Base-by-base conservation (phyloP, 1,140 invertebrate genomes). In the Protaetia brevitarsis region DNA sequence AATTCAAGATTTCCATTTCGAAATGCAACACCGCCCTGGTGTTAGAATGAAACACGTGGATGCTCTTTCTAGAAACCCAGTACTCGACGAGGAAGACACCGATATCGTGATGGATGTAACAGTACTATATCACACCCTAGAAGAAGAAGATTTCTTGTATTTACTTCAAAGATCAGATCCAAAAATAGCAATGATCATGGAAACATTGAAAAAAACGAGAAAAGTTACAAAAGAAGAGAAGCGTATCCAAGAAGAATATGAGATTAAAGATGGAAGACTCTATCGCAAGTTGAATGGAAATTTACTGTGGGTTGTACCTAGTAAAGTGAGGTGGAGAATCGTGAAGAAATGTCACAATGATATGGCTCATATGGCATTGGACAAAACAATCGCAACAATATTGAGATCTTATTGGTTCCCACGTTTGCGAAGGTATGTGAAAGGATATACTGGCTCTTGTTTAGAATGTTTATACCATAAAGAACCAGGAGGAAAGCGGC, bases 371-470 rank as follows among this genome's bases (percentile, higher is more conserved):
- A 63, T 63, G 13, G 51, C 56, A 1, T 11, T 67, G 21, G 66
- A 67, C 10, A 72, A 66, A 56, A 68, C 63, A n/a, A 65, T 67
- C 28, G 68, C n/a, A 58, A 64, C 36, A 11, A 64, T 72, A 16
- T 45, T 57, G 21, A 11, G 23, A 26, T 21, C 37, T 13, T 72
- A 67, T 63, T 72, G 69, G 71, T 72, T 72, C 29, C 45, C 63
- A 2, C 64, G 65, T 56, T 68, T 72, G 68, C 30, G 36, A n/a
- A n/a, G 31, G 8, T 68, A 56, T 28, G 21, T 66, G 4, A 66
- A 27, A 23, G 29, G 28, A 37, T 66, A 61, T 31, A 66, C 61
- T 19, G 31, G 11, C 16, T 56, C 64, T 4, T 66, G 64, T 26
- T 26, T 61, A 26, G 37, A n/a, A n/a, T n/a, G 36, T 41, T 41